Base-by-base conservation (phyloP, 2,797 vertebrate species). In the Nothura maculosa region DNA sequence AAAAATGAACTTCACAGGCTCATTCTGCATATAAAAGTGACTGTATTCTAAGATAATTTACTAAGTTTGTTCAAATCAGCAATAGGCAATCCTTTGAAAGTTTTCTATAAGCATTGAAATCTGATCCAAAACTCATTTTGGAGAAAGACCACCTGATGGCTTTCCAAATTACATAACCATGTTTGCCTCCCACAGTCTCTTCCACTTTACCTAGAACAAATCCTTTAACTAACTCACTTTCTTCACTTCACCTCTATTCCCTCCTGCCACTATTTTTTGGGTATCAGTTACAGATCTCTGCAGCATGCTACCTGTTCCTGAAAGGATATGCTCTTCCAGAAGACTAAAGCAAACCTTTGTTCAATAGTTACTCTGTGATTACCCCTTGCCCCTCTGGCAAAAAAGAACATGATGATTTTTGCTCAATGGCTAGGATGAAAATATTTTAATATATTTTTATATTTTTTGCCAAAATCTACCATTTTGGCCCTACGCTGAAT, bases 261-360 rank as follows among this genome's bases (percentile, higher is more conserved):
- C 7, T 47, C 21, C 18, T 9, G 55, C 4, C 19, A 63, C 2
- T 6, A 8, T 5, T 67, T 74, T 34, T 61, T 27, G 18, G 11
- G 12, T 18, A 4, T 2, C 6, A 72, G 30, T 47, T 32, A 32
- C 12, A 20, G 22, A 25, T 47, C 13, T 54, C 36, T 22, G 15
- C 36, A 12, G 43, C 32, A 30, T 1, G 2, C 22, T 57, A n/a
- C 22, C 45, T 42, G 2, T 69, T 62, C 34, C n/a, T 47, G 25
- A 28, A 68, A 75, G 42, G 2, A 0, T 24, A 13, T 0, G 21
- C 14, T 47, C 72, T 34, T 60, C 38, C 58, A 25, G 30, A 68
- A 7, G n/a, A 30, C 28, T 0, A 1, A 62, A 45, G 4, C 32
- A 55, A 61, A 60, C 38, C 45, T 54, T 34, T 61, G 25, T 18